These are phyloP conservation scores for Myiopsitta monachus DNA, from an alignment of 2,113 vertebrate species.

Conservation along the genomic window DNA sequence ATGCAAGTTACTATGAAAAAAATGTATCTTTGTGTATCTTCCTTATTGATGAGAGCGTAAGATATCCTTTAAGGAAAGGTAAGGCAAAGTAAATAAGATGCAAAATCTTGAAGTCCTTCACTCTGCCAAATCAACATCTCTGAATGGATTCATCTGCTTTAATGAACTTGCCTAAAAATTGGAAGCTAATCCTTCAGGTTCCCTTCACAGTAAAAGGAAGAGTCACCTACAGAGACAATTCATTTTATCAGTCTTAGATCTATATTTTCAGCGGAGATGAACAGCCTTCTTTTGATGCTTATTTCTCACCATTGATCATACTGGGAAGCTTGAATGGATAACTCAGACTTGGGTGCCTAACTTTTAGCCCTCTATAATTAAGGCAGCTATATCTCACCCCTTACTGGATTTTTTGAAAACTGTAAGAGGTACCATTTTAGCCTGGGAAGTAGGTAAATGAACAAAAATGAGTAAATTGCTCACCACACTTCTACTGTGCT, in stretches of 20 bases:
- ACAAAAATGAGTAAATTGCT: too few relatives aligned
- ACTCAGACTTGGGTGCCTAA: not conserved
- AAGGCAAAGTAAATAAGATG: not conserved
- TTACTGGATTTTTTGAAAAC: not conserved
- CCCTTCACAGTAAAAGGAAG: not conserved
- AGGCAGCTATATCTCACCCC: not conserved
- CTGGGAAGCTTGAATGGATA: not conserved
- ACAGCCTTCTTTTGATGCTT: not conserved
- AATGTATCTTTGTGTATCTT: not conserved
- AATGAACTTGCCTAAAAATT: not conserved
- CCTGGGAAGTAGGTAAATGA: not conserved
- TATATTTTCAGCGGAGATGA: not conserved
- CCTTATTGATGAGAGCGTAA: not conserved
- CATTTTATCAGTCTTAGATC: not conserved
- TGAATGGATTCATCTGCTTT: not conserved
- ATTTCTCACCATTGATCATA: not conserved
- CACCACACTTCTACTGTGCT: not conserved
- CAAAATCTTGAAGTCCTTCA: not conserved
- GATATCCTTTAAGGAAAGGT: not conserved
- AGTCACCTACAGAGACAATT: not conserved
- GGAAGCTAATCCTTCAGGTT: not conserved
- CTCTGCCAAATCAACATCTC: not conserved
- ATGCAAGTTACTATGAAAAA: not conserved
- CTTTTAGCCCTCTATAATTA: not conserved
- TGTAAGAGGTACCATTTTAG: not conserved